Evolutionary conservation across 2,888 invertebrate species (phyloP).

Genomic region (Spilosoma lubricipeda): DNA sequence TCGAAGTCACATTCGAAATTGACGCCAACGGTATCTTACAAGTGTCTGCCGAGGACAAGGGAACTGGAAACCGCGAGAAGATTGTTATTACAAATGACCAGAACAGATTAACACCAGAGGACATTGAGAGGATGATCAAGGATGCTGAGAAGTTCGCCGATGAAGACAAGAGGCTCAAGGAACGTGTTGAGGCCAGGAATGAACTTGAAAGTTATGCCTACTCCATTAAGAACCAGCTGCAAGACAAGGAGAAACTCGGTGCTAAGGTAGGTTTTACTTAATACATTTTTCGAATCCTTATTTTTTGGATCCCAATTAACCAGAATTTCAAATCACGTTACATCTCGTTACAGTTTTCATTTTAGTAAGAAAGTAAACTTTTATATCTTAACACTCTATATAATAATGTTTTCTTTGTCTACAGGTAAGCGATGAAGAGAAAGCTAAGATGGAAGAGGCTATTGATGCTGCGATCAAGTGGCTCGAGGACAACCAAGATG

Average conservation of each 20-base stretch:
- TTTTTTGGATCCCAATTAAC: neutral
- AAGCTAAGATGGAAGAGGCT: constrained; percentile 97
- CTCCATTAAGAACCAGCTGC: constrained; percentile 98
- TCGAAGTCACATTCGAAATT: constrained; percentile 97
- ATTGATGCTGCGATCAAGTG: constrained; percentile 99
- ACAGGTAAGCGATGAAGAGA: constrained; percentile 93
- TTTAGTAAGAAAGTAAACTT: constrained; percentile 1
- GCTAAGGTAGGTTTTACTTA: constrained; percentile 86
- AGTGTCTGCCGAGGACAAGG: constrained; percentile 99
- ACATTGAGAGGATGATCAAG: constrained; percentile 99
- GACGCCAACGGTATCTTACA: constrained; percentile 97
- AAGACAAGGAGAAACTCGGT: constrained; percentile 98
- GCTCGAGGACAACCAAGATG: constrained; percentile 98
- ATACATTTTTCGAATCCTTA: neutral
- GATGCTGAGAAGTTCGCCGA: constrained; percentile 99
- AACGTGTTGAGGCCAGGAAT: constrained; percentile 97
- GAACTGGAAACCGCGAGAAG: constrained; percentile 99
- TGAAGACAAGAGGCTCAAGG: constrained; percentile 98
- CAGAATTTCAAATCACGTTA: neutral
- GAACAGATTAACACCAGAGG: constrained; percentile 98
- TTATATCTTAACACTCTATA: neutral
- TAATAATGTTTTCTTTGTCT: constrained; percentile 39
- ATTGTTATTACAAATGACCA: constrained; percentile 99
- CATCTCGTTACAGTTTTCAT: neutral
- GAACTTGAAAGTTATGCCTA: constrained; percentile 99